Evolutionary conservation across 2,113 vertebrate species (phyloP), one percentile per base, ranked within the genome.

Genomic region (Nothocercus nigrocapillus): DNA sequence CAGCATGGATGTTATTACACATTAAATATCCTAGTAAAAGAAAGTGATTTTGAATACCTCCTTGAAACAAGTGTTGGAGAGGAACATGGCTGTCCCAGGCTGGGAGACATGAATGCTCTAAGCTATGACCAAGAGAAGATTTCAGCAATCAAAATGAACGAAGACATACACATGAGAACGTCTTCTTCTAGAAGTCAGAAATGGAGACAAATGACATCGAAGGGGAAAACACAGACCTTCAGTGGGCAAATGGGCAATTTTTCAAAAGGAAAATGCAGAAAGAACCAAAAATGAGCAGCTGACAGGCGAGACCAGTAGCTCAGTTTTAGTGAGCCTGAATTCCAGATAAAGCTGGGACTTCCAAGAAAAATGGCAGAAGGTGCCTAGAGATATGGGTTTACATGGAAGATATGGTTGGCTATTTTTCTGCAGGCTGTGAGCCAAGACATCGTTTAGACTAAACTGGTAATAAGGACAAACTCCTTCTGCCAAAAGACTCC

Each of bases 321-420:
- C 54, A 8, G 68, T 88, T 88, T 47, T 4, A 3, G 0, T 11
- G 64, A 83, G n/a, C 40, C 49, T 66, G 47, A 85, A 62, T 81
- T 94, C 91, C 95, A 38, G 61, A 85, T 83, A 85, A 93, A 90
- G 64, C 34, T 64, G 73, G 69, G 59, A 85, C 61, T 94, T 93
- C 73, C 27, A 21, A 78, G 83, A 83, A 94, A 70, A 66, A 19
- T n/a, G 45, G 10, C 2, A 0, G 18, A 19, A 45, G 64, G 82
- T 30, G 59, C 32, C n/a, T 49, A 51, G 62, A 95, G 85, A 92
- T 77, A 69, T 0, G 49, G 49, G 59, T 13, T 30, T 30, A 7
- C n/a, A 5, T 59, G 54, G 75, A 25, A 77, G 54, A 70, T 34
- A 79, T 27, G 64, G 30, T n/a, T 88, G 79, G 34, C 38, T 77